Base-by-base conservation (phyloP, 2,113 vertebrate species). In the Petromus typicus region DNA sequence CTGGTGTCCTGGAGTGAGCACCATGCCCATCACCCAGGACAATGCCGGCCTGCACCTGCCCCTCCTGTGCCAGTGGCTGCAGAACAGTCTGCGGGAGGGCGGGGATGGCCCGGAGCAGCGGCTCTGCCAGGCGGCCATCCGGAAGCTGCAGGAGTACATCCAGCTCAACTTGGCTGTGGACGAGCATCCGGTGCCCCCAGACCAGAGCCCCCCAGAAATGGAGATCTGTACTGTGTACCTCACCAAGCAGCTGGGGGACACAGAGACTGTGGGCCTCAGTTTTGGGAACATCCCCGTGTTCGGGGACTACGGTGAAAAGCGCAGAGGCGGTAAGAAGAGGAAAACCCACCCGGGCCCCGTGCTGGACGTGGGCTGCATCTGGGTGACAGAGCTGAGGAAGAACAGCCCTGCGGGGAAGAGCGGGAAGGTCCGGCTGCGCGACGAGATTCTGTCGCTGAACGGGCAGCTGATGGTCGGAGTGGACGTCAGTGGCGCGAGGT, bases 401-500 rank as follows among this genome's bases (percentile, higher is more conserved):
- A 99, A 98, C 97, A 99, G 99, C 97, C 99, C 99, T 0, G 99
- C 99, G 0, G 99, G 99, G 2, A 98, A 97, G 89, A 99, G 99
- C 0, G 99, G 99, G 25, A 99, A 98, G 76, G 99, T 99, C 93
- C 99, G 99, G 40, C 98, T 99, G 63, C 98, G 99, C 32, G 99
- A 99, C 0, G 99, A 99, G 96, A 97, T 99, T 95, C 98, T 99
- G n/a, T 99, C 99, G 5, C 98, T 99, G 90, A 99, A 99, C 0
- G 99, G 99, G 1, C 99, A 99, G 97, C 98, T 99, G 90, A 99
- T 99, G 99, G 99, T 99, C 0, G 99, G 99, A 0, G 99, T 99
- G 7, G 99, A 99, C 2, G 99, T 99, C 96, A 98, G 97, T 0
- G 99, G 99, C 95, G 99, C 99, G n/a, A 99, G 99, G 99, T 99